Conservation (phyloP, 1,140 invertebrate species). For the Drosophila kurseongensis region DNA sequence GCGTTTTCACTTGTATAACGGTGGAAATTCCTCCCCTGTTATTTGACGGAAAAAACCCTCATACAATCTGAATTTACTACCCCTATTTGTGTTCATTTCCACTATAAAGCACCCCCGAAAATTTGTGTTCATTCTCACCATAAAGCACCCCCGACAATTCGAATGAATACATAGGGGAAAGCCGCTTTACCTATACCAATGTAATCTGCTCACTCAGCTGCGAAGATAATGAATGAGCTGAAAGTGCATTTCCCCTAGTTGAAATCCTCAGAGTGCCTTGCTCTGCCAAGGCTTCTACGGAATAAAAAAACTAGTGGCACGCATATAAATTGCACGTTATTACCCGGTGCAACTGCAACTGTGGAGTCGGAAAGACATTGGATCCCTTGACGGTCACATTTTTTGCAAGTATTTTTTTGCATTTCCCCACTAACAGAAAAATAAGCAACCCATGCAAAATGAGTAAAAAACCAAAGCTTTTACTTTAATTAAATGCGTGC, state of each 20-base stretch:
- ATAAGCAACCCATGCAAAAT: constrained; percentile 31
- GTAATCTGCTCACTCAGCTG: constrained; percentile 2
- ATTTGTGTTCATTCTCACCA: background rate
- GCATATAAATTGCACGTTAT: constrained; percentile 78
- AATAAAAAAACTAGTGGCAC: constrained; percentile 37
- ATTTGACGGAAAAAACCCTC: background rate
- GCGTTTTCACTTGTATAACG: background rate
- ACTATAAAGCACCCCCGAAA: background rate
- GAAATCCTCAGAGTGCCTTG: constrained; percentile 5
- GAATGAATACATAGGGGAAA: constrained; percentile 1
- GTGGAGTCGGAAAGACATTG: constrained; percentile 34
- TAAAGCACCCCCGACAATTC: background rate
- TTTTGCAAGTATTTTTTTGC: constrained; percentile 32
- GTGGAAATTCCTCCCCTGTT: background rate
- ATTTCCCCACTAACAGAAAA: constrained; percentile 50
- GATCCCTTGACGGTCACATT: constrained; percentile 67
- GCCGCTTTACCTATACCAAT: background rate
- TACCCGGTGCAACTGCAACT: constrained; percentile 57
- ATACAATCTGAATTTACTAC: constrained; percentile 1
- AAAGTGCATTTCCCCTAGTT: constrained; percentile 13
- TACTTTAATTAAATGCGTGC: constrained; percentile 83
- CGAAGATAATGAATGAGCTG: constrained; percentile 21
- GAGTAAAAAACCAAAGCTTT: constrained; percentile 69
- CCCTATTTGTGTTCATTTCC: background rate
- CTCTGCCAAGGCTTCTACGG: constrained; percentile 1